These are phyloP conservation scores for Chaitophorus viminalis DNA, from an alignment of 2,888 invertebrate genomes.

Conservation along the genomic window DNA sequence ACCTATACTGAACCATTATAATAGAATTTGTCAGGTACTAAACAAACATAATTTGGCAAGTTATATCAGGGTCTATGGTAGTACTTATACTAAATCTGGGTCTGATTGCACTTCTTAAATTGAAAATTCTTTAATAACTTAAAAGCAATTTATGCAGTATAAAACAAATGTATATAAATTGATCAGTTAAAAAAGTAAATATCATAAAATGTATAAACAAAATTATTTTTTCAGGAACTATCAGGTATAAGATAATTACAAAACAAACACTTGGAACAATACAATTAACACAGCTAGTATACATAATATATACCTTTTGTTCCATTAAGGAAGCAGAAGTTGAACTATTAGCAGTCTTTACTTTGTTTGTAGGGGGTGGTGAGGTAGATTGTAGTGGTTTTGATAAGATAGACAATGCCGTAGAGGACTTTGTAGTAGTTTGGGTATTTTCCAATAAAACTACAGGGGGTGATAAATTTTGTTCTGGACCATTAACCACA, in stretches of 20 bases:
- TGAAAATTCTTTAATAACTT: background rate
- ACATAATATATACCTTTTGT: slow-evolving; percentile 50
- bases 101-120: background rate
- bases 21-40: no score
- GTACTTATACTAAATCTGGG: no score
- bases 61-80: no score
- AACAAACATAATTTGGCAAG: no score
- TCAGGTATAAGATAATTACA: no score
- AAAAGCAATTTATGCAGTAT: no score
- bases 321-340: slow-evolving; percentile 51
- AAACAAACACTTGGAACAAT: background rate
- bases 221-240: background rate
- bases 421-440: slow-evolving; percentile 65
- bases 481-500: slow-evolving; percentile 52
- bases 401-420: slow-evolving; percentile 57
- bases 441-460: slow-evolving; percentile 46
- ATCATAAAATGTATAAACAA: background rate
- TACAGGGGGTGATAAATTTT: slow-evolving; percentile 43
- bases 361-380: slow-evolving; percentile 63
- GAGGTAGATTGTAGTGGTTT: slow-evolving; percentile 64
- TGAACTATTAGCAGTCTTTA: slow-evolving; percentile 65
- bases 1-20: no score
- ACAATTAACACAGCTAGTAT: background rate
- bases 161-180: background rate
- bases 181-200: background rate